A percentile compares a stretch with the other conserved stretches of the same genome.
These are phyloP conservation scores for Melanostigma gelatinosum DNA, from an alignment of 2,113 vertebrate genomes.

Conservation along the genomic window DNA sequence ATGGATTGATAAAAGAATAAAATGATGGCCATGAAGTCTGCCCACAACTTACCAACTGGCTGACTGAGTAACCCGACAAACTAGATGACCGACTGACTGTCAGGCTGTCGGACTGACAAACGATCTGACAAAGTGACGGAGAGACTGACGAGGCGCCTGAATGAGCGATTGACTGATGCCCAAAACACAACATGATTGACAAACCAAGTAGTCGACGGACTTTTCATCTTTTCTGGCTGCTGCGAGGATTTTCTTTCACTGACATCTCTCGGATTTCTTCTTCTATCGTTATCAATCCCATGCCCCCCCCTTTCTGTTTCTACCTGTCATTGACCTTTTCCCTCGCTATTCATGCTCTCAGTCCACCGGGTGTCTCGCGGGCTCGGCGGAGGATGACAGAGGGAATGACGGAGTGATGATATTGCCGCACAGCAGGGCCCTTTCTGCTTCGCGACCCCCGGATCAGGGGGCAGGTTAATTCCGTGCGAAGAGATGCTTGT, in stretches of 20 bases:
- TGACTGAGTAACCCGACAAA: neutral
- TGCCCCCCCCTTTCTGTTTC: neutral
- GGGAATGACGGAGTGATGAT: constrained; percentile 48
- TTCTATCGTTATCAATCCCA: constrained; percentile 23
- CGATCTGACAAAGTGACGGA: constrained; percentile 41
- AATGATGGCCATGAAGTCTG: neutral
- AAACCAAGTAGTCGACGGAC: constrained; percentile 7
- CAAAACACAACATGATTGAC: constrained; percentile 55
- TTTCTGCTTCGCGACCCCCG: constrained; percentile 44
- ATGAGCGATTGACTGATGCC: constrained; percentile 30
- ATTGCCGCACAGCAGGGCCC: constrained; percentile 40
- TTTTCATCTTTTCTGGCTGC: constrained; percentile 13
- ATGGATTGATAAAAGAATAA: constrained; percentile 2
- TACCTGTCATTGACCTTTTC: constrained; percentile 52
- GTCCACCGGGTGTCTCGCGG: constrained; percentile 28
- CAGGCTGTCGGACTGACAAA: constrained; percentile 23
- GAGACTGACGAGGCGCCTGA: constrained; percentile 37
- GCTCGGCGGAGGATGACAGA: constrained; percentile 47
- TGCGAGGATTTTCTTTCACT: constrained; percentile 12
- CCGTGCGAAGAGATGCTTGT: constrained; percentile 54
- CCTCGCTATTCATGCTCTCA: constrained; percentile 43
- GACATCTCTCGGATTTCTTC: constrained; percentile 31
- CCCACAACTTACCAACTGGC: neutral
- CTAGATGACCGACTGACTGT: neutral
- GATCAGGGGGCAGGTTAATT: constrained; percentile 63